These are phyloP conservation scores for Amphipoea oculea DNA, from an alignment of 2,888 invertebrate genomes.

Conservation along the genomic window DNA sequence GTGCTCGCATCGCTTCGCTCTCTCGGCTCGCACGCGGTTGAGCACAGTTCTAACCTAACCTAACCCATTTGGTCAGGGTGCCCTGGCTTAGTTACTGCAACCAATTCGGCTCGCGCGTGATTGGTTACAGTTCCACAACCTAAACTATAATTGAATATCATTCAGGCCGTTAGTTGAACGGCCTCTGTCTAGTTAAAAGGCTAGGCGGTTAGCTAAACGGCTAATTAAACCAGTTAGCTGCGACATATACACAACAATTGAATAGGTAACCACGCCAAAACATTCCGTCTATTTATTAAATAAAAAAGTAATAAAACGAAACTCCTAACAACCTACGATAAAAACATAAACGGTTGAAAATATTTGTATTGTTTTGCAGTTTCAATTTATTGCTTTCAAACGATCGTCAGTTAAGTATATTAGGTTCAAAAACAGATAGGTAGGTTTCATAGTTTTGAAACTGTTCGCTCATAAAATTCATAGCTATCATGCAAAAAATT, in stretches of 20 bases:
- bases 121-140: too few species aligned
- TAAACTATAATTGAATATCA: too few species aligned
- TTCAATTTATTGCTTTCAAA: constrained; percentile 43
- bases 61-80: too few species aligned
- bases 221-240: too few species aligned
- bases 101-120: too few species aligned
- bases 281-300: background rate
- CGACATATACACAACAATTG: background rate
- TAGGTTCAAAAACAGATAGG: constrained; percentile 38
- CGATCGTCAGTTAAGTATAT: constrained; percentile 33
- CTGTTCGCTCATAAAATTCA: constrained; percentile 21
- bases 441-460: constrained; percentile 46
- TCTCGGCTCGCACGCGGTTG: too few species aligned
- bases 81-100: too few species aligned
- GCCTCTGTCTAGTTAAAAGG: too few species aligned
- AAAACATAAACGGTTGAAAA: constrained; percentile 12
- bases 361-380: constrained; percentile 31
- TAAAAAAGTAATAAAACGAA: background rate
- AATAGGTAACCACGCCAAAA: background rate
- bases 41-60: too few species aligned
- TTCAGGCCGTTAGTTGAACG: too few species aligned
- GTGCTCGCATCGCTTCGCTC: too few species aligned
- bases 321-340: background rate
- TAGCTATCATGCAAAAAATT: background rate
- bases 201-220: too few species aligned